phyloP scores from a whole-genome alignment of 2,888 invertebrate genomes.

The Amblyjoppa proteus region DNA sequence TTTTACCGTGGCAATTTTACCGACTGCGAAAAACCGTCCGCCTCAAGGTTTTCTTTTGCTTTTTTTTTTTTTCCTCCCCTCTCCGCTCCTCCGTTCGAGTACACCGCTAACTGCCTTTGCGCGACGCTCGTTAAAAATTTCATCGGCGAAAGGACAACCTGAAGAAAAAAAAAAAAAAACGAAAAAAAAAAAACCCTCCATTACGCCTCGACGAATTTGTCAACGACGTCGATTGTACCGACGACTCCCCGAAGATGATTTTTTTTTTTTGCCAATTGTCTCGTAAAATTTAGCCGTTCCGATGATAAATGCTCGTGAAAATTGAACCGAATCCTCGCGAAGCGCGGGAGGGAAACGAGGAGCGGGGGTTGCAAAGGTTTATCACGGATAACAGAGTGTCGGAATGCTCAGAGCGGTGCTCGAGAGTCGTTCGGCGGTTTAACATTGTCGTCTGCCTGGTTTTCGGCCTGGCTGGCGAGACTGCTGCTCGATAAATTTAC shows the following conservation, averaged over 20 bases:
- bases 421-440: conserved; percentile 33
- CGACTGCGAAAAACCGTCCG: conserved; percentile 39
- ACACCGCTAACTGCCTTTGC: conserved; percentile 32
- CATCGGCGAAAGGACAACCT: conserved; percentile 28
- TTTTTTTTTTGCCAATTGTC: neutral
- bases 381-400: conserved; percentile 44
- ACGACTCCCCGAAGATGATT: neutral
- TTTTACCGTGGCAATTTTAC: conserved; percentile 51
- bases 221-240: neutral
- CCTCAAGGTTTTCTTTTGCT: conserved; percentile 17
- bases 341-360: fast-evolving
- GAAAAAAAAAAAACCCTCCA: neutral
- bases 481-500: conserved; percentile 54
- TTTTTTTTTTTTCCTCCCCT: conserved; percentile 1
- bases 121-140: conserved; percentile 54
- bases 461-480: conserved; percentile 17
- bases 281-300: neutral
- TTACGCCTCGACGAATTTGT: conserved; percentile 9
- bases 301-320: neutral
- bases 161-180: conserved; percentile 31
- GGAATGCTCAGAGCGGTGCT: conserved; percentile 30
- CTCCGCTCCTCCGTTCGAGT: conserved; percentile 6
- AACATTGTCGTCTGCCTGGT: conserved; percentile 36
- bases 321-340: neutral
- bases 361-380: conserved; percentile 10